Evolutionary conservation across 1,140 invertebrate genomes (phyloP).

Genomic region (Aleiodes sp.): DNA sequence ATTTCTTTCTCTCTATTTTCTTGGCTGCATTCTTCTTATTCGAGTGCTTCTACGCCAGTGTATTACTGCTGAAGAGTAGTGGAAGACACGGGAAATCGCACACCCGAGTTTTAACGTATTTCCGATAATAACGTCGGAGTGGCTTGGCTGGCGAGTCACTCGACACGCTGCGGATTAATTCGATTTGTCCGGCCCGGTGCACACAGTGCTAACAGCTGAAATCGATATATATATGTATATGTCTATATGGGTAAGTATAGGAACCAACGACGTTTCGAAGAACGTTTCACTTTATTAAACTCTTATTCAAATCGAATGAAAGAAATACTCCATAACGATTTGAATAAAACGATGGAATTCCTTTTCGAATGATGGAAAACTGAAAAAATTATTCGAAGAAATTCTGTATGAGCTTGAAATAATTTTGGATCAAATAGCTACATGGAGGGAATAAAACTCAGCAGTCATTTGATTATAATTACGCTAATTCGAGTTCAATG

Average conservation of each 20-base stretch:
- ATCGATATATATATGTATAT: background rate
- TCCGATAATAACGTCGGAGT: constrained; percentile 8
- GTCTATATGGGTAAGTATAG: too few relatives aligned
- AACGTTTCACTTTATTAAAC: background rate
- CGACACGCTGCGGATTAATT: constrained; percentile 21
- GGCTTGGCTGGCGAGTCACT: constrained; percentile 17
- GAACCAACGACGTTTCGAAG: background rate
- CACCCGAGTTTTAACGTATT: constrained; percentile 15
- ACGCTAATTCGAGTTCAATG: constrained; percentile 62
- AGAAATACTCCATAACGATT: too few relatives aligned
- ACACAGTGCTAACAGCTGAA: background rate
- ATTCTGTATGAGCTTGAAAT: too few relatives aligned
- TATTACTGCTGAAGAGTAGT: background rate
- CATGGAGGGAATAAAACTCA: constrained; percentile 37
- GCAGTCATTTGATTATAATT: constrained; percentile 58
- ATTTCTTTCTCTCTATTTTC: background rate
- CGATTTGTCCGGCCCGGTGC: constrained; percentile 12
- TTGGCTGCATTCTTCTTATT: background rate
- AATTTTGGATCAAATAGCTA: too few relatives aligned
- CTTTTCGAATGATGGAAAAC: too few relatives aligned
- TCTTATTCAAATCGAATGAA: too few relatives aligned
- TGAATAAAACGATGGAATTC: too few relatives aligned
- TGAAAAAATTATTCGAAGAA: too few relatives aligned
- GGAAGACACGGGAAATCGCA: constrained; percentile 6
- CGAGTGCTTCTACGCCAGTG: background rate